These are phyloP conservation scores for Chaetura pelagica DNA, from an alignment of 2,113 vertebrate species.

Conservation along the genomic window DNA sequence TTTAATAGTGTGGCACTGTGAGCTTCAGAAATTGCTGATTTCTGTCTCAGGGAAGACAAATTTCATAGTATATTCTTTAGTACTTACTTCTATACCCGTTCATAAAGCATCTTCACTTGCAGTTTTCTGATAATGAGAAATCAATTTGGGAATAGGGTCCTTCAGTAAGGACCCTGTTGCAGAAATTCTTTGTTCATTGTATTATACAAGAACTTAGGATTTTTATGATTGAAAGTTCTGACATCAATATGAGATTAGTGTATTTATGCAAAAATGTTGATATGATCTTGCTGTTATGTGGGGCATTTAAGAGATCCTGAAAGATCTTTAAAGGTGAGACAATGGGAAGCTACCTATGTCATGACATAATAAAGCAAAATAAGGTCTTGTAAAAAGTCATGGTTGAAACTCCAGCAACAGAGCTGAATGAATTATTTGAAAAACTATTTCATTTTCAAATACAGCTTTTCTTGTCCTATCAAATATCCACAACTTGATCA, in stretches of 20 bases:
- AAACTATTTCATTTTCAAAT: slow-evolving; percentile 13
- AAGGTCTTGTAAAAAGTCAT: neutral
- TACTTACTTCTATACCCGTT: neutral
- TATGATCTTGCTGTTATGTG: neutral
- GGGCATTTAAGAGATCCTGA: neutral
- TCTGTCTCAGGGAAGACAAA: neutral
- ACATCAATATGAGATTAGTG: neutral
- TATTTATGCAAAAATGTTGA: neutral
- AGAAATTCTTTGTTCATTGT: neutral
- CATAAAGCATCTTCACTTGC: neutral
- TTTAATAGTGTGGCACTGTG: neutral
- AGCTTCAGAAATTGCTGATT: neutral
- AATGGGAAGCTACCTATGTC: slow-evolving; percentile 24
- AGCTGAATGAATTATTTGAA: slow-evolving; percentile 19
- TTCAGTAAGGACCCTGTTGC: neutral
- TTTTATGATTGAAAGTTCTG: neutral
- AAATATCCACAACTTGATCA: slow-evolving; percentile 21
- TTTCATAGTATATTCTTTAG: neutral
- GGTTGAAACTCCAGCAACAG: neutral
- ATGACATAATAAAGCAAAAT: slow-evolving; percentile 16
- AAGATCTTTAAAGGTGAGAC: slow-evolving; percentile 3
- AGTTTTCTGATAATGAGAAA: neutral
- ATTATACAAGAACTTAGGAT: neutral
- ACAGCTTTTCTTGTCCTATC: neutral
- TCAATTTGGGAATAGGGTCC: neutral